phyloP scores from a whole-genome alignment of 2,113 vertebrate species.

The Gallinago media region DNA sequence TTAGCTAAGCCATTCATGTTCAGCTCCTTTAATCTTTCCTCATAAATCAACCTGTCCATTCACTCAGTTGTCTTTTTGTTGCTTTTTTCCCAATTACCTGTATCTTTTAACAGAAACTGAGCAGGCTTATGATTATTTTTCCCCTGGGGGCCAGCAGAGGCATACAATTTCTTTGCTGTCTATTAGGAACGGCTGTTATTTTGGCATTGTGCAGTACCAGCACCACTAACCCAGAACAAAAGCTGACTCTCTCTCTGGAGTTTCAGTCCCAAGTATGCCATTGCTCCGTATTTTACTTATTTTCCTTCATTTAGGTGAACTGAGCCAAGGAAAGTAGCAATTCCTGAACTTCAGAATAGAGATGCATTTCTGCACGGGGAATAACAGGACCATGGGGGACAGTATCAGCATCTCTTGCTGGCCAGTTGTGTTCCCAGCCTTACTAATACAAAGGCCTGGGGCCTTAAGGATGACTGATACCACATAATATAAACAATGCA shows the following conservation, averaged over 20 bases:
- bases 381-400: neutral
- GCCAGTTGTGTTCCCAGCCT: neutral
- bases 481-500: neutral
- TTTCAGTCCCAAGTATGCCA: neutral
- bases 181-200: neutral
- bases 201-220: neutral
- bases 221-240: neutral
- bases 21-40: constrained; percentile 64
- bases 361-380: neutral
- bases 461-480: constrained; percentile 22
- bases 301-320: neutral
- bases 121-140: constrained; percentile 12
- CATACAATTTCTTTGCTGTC: neutral
- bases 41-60: constrained; percentile 57
- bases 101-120: constrained; percentile 23
- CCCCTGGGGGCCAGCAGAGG: neutral
- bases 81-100: constrained; percentile 26
- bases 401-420: neutral
- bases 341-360: neutral
- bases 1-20: constrained; percentile 53
- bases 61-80: constrained; percentile 36
- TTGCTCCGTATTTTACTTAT: neutral
- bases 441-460: neutral
- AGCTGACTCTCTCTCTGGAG: neutral
- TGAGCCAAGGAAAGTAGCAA: neutral